Conservation (phyloP, 2,113 vertebrate species). For the Myotis yumanensis region DNA sequence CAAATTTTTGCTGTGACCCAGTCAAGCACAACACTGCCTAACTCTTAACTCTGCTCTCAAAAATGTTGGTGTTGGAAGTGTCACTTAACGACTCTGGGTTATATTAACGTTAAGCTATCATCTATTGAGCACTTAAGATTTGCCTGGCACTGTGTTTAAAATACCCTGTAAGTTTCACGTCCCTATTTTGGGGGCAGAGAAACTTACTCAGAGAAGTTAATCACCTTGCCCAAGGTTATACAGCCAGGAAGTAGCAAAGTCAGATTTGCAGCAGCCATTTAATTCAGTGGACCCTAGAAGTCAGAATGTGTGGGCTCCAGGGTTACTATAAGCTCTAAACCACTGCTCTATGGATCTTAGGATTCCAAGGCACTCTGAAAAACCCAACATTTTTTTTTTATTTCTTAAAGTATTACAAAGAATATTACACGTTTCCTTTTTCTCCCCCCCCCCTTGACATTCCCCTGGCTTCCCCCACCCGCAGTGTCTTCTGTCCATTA, state of each 20-base stretch:
- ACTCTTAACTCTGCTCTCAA: neutral
- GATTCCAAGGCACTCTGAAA: neutral
- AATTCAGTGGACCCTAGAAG: neutral
- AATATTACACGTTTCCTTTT: too few relatives aligned
- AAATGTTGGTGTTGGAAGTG: neutral
- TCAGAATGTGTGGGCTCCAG: neutral
- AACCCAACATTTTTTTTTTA: neutral
- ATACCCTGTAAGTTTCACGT: neutral
- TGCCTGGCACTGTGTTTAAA: slow-evolving; percentile 12
- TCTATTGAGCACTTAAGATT: neutral
- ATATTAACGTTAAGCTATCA: neutral
- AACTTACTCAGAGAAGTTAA: slow-evolving; percentile 5
- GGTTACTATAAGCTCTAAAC: neutral
- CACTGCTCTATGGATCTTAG: neutral
- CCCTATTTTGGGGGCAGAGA: neutral
- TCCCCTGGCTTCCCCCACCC: too few relatives aligned
- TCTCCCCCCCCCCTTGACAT: too few relatives aligned
- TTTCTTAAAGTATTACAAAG: too few relatives aligned
- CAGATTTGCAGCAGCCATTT: neutral
- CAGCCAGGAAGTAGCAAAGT: neutral
- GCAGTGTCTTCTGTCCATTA: too few relatives aligned
- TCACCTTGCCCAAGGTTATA: neutral
- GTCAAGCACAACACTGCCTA: neutral
- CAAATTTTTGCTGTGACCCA: neutral
- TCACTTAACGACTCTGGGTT: neutral